These are phyloP conservation scores for Ochropleura leucogaster DNA, from an alignment of 2,888 invertebrate genomes.

Conservation along the genomic window DNA sequence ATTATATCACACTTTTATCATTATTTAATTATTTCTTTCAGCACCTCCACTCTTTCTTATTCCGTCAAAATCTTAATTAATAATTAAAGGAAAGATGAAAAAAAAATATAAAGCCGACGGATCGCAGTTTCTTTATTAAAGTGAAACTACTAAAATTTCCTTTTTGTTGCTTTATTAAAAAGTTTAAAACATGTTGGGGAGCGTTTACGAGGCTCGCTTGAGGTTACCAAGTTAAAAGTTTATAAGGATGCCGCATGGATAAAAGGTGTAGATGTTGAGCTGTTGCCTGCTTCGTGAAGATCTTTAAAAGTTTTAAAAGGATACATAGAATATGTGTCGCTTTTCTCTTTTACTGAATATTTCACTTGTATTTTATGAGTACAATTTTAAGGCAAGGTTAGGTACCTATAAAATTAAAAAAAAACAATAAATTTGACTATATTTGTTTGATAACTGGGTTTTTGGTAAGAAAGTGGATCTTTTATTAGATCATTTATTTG, in stretches of 20 bases:
- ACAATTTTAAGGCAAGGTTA: background rate
- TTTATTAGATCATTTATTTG: too few species aligned
- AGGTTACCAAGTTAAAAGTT: conserved; percentile 60
- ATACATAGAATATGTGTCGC: background rate
- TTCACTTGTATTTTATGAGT: background rate
- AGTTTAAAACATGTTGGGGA: conserved; percentile 66
- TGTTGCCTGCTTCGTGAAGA: conserved; percentile 10
- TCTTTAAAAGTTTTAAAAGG: conserved; percentile 35
- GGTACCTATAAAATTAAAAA: too few species aligned
- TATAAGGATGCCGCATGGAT: conserved; percentile 44
- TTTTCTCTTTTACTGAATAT: background rate
- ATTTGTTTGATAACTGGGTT: too few species aligned
- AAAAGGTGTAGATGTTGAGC: conserved; percentile 36
- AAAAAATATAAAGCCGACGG: conserved; percentile 73
- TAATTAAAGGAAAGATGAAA: conserved; percentile 80
- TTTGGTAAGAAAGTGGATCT: too few species aligned
- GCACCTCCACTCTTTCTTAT: conserved; percentile 78
- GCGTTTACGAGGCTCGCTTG: conserved; percentile 54
- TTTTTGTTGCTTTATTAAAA: conserved; percentile 75
- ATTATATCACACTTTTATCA: background rate
- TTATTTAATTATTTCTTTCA: conserved; percentile 23
- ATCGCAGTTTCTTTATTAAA: conserved; percentile 80
- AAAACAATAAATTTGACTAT: too few species aligned
- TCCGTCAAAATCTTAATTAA: conserved; percentile 79
- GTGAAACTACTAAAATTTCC: conserved; percentile 80